Evolutionary conservation across 2,888 invertebrate genomes (phyloP), one percentile per base, ranked within the genome.

Genomic region (Drosophila pullipes): DNA sequence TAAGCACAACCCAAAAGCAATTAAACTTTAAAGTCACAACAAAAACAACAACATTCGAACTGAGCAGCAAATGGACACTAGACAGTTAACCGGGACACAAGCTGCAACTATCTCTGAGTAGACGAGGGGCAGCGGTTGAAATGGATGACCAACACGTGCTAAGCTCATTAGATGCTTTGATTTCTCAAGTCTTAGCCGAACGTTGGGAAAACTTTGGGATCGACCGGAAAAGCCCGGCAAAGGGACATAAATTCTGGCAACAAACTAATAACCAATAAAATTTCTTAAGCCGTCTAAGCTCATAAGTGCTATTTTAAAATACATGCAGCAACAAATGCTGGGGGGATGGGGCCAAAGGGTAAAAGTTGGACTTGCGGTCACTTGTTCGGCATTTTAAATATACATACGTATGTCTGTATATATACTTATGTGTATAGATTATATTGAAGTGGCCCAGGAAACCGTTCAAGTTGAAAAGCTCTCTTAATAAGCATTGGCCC

Each of bases 261-360:
- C 72, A 86, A 88, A 85, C 72, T 87, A 90, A 90, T 90, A 89
- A 84, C 82, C 84, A 90, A 87, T 90, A 86, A 90, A 89, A 85
- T 83, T 69, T 77, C 76, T 83, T 85, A 87, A 87, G 87, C 89
- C 81, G 66, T 74, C 77, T 89, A 83, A 87, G 89, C 87, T 82
- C 72, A 82, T 90, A 86, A 89, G 89, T 86, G 89, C 77, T 77
- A 82, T 82, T 90, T 89, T 83, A 81, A 89, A 87, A 84, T 82
- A 85, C 59, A 89, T 82, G 82, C 49, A 80, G 28, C 69, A 71
- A 59, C 63, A 69, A 52, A 59, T 59, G 53, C 13, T 30, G 53
- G 1, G n/a, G 37, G 31, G 25, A 16, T 6, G 35, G 18, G 61
- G 67, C n/a, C 63, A 67, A 67, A 80, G 77, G 76, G 71, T 76